A percentile compares a stretch with the other conserved stretches of the same genome.
phyloP scores from a whole-genome alignment of 2,888 invertebrate species.

The Agrotis ipsilon region DNA sequence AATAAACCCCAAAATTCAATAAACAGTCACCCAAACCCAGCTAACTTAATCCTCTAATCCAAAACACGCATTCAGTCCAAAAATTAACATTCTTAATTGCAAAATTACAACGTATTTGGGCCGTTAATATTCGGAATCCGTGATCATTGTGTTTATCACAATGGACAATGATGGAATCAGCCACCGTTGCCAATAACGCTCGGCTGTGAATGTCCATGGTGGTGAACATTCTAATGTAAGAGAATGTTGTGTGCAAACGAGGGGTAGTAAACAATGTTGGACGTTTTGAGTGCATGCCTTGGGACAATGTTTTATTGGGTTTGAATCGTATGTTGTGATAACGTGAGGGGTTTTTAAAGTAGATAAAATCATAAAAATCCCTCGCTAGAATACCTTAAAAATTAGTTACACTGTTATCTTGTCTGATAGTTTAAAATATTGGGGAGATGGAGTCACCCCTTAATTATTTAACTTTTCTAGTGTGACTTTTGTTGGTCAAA shows the following conservation, averaged over 20 bases:
- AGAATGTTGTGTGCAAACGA: constrained; percentile 54
- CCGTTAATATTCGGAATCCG: constrained; percentile 51
- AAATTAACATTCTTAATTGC: constrained; percentile 62
- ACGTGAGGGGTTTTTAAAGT: not conserved
- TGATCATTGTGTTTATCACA: constrained; percentile 57
- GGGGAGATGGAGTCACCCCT: too few relatives aligned
- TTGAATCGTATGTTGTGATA: not conserved
- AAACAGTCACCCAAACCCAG: not conserved
- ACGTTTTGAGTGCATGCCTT: constrained; percentile 25
- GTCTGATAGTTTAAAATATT: too few relatives aligned
- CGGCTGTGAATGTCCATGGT: constrained; percentile 45
- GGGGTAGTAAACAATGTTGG: constrained; percentile 31
- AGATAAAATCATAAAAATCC: too few relatives aligned
- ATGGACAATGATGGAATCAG: constrained; percentile 64
- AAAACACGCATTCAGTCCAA: constrained; percentile 39
- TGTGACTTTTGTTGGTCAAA: too few relatives aligned
- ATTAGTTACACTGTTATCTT: too few relatives aligned
- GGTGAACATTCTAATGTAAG: constrained; percentile 61
- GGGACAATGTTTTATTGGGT: not conserved
- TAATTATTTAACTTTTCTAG: too few relatives aligned
- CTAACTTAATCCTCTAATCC: constrained; percentile 20
- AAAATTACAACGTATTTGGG: constrained; percentile 60
- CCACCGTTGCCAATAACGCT: constrained; percentile 55
- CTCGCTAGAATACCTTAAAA: too few relatives aligned
- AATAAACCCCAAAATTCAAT: not conserved